Percentiles rank a stretch among this genome's conserved stretches.
phyloP scores from a whole-genome alignment of 1,140 invertebrate species.

The Helicoverpa zea region DNA sequence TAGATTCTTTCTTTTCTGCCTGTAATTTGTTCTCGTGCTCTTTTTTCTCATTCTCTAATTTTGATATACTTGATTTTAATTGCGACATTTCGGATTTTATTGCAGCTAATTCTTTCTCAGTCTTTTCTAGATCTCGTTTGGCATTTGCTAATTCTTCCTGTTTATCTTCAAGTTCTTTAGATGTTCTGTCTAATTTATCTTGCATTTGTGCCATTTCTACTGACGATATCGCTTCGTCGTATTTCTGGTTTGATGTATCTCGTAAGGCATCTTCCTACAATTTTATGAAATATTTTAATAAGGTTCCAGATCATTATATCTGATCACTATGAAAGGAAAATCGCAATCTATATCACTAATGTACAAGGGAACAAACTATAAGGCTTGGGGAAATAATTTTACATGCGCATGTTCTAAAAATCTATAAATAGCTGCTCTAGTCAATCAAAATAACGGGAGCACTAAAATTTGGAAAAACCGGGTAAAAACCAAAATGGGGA shows the following conservation, averaged over 20 bases:
- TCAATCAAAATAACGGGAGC: background rate
- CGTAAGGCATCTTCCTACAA: constrained; percentile 85
- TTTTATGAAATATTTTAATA: constrained; percentile 1
- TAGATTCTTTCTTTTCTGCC: constrained; percentile 86
- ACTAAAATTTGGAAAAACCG: background rate
- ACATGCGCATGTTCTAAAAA: constrained; percentile 21
- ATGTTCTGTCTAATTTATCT: constrained; percentile 83
- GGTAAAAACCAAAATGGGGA: background rate
- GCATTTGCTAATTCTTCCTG: constrained; percentile 73
- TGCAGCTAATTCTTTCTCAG: constrained; percentile 84
- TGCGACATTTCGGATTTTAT: constrained; percentile 84
- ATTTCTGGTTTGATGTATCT: constrained; percentile 86
- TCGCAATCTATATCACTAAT: background rate
- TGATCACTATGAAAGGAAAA: too few relatives aligned
- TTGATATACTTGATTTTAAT: constrained; percentile 88
- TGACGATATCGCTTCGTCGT: constrained; percentile 84
- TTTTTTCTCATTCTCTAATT: constrained; percentile 88
- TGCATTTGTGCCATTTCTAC: constrained; percentile 86
- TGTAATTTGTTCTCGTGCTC: constrained; percentile 86
- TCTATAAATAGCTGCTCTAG: constrained; percentile 10
- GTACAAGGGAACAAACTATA: background rate
- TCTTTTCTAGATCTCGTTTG: constrained; percentile 72
- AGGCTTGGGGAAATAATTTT: background rate
- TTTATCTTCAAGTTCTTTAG: constrained; percentile 81
- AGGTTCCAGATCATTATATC: background rate